Conservation (phyloP, 2,113 vertebrate species). For the Leucopsar rothschildi region DNA sequence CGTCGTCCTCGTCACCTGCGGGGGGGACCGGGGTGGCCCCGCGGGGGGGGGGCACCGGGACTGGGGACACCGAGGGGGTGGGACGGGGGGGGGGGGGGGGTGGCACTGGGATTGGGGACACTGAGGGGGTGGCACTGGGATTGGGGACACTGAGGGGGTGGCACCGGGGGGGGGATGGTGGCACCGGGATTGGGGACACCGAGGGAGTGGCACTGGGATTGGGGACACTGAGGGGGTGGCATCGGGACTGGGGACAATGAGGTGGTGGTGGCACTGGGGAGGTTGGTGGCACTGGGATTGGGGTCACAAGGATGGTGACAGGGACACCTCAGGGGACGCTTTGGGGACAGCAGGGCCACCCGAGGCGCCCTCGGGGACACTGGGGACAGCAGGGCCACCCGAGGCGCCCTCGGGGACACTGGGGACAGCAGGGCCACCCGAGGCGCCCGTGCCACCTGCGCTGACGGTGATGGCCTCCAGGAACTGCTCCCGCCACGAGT, state of each 20-base stretch:
- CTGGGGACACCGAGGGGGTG: neutral
- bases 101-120: neutral
- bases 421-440: too few relatives aligned
- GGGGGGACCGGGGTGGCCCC: neutral
- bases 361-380: too few relatives aligned
- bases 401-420: neutral
- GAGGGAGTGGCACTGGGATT: neutral
- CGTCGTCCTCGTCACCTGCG: neutral
- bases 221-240: neutral
- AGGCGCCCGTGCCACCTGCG: conserved; percentile 73
- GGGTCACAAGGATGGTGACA: neutral
- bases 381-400: conserved; percentile 30
- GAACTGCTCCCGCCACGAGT: conserved; percentile 95
- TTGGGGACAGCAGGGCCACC: conserved; percentile 30
- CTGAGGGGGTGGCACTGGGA: neutral
- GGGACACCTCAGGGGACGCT: too few relatives aligned
- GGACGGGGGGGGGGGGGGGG: too few relatives aligned
- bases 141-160: neutral
- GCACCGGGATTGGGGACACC: neutral
- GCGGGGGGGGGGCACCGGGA: too few relatives aligned
- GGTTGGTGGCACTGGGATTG: too few relatives aligned
- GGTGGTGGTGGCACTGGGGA: too few relatives aligned
- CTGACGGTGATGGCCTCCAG: conserved; percentile 93
- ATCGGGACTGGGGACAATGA: neutral
- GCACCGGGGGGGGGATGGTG: neutral